A percentile compares a stretch with the other conserved stretches of the same genome.
Conservation (phyloP, 2,888 invertebrate species). For the Leuctra nigra region DNA sequence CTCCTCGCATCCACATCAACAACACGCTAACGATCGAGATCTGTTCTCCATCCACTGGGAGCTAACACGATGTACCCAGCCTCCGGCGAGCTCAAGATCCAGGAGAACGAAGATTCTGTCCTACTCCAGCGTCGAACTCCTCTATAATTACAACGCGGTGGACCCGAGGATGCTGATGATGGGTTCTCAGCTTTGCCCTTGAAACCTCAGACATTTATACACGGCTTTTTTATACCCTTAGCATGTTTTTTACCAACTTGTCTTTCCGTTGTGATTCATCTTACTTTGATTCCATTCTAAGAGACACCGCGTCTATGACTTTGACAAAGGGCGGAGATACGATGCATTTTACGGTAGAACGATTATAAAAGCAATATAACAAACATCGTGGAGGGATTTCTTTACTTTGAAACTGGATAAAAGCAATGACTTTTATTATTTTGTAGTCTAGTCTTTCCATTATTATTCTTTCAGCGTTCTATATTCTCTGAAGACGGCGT, state of each 20-base stretch:
- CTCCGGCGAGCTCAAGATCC: too few species aligned
- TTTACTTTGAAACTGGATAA: constrained; percentile 6
- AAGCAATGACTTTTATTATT: background rate
- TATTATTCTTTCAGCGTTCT: constrained; percentile 5
- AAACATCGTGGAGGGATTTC: background rate
- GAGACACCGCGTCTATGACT: background rate
- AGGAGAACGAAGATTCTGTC: background rate
- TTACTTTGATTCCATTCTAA: background rate
- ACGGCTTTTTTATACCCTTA: background rate
- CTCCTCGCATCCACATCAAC: too few species aligned
- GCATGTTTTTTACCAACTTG: background rate
- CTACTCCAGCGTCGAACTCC: background rate
- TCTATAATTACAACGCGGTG: background rate
- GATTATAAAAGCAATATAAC: background rate
- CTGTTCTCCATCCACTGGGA: too few species aligned
- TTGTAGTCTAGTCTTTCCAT: background rate
- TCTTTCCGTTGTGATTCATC: constrained; percentile 6
- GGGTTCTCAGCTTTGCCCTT: constrained; percentile 5
- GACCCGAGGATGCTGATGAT: background rate
- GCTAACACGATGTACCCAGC: background rate
- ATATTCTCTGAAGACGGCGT: background rate
- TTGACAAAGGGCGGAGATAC: background rate
- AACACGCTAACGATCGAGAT: too few species aligned
- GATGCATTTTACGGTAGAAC: background rate
- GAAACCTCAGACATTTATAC: background rate